phyloP scores from a whole-genome alignment of 2,888 invertebrate genomes.

The Cistogaster globosa region DNA sequence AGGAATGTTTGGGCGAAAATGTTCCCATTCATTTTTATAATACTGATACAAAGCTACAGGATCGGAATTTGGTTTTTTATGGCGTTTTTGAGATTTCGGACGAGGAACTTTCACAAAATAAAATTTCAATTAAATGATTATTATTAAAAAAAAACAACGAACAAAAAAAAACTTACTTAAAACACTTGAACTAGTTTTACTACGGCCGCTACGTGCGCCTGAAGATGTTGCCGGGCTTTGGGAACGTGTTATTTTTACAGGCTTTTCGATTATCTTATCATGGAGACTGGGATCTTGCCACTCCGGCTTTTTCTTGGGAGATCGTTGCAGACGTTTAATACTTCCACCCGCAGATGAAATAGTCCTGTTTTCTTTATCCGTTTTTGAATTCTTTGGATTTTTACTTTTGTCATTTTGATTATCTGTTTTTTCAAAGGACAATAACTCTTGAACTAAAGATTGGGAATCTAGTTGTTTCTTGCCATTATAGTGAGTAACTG shows the following conservation, averaged over 20 bases:
- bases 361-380: constrained; percentile 2
- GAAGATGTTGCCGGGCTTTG: constrained; percentile 42
- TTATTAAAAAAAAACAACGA: not conserved
- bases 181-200: constrained; percentile 59
- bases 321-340: constrained; percentile 55
- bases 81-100: constrained; percentile 71
- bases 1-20: constrained; percentile 87
- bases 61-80: constrained; percentile 82
- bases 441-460: constrained; percentile 47
- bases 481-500: constrained; percentile 6
- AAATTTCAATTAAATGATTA: not conserved
- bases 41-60: constrained; percentile 91
- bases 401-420: not conserved
- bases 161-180: constrained; percentile 68
- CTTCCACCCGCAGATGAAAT: not conserved
- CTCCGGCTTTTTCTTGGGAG: constrained; percentile 43
- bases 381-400: constrained; percentile 2
- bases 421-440: not conserved
- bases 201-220: constrained; percentile 47
- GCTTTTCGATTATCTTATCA: constrained; percentile 18
- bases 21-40: constrained; percentile 89
- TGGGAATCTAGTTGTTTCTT: constrained; percentile 50
- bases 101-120: constrained; percentile 73
- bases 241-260: constrained; percentile 5
- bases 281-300: constrained; percentile 53